Evolutionary conservation across 1,140 invertebrate genomes (phyloP).

Genomic region (Campoletis sonorensis): DNA sequence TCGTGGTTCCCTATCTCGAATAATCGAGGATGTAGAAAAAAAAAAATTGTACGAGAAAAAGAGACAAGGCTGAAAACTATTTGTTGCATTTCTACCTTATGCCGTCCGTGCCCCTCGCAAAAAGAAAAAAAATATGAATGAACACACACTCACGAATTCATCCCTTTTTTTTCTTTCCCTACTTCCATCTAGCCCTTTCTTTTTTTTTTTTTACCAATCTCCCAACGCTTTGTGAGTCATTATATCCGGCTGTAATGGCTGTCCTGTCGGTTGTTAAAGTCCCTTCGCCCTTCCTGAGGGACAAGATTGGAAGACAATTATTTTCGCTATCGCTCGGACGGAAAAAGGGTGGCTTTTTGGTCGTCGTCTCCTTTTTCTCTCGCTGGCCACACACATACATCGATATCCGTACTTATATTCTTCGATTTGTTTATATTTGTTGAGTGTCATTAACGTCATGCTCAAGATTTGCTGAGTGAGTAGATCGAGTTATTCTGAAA

Average conservation of each 20-base stretch:
- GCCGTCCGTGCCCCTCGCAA: not conserved
- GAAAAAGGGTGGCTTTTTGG: constrained; percentile 8
- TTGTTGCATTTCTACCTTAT: too few species aligned
- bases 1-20: constrained; percentile 6
- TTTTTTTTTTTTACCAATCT: not conserved
- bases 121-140: not conserved
- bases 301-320: constrained; percentile 40
- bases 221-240: constrained; percentile 16
- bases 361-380: not conserved
- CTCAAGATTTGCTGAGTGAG: too few species aligned
- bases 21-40: not conserved
- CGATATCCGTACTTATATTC: too few species aligned
- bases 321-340: constrained; percentile 33
- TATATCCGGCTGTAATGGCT: not conserved
- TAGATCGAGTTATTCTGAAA: too few species aligned
- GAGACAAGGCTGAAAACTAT: too few species aligned
- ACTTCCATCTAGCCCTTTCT: not conserved
- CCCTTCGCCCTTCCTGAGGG: constrained; percentile 10
- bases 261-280: constrained; percentile 22
- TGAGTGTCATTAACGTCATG: too few species aligned
- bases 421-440: too few species aligned
- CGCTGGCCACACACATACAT: not conserved
- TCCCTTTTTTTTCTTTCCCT: not conserved
- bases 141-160: not conserved
- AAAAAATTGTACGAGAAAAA: not conserved